These are phyloP conservation scores for Hyalella azteca DNA, from an alignment of 2,888 invertebrate species.

Conservation along the genomic window DNA sequence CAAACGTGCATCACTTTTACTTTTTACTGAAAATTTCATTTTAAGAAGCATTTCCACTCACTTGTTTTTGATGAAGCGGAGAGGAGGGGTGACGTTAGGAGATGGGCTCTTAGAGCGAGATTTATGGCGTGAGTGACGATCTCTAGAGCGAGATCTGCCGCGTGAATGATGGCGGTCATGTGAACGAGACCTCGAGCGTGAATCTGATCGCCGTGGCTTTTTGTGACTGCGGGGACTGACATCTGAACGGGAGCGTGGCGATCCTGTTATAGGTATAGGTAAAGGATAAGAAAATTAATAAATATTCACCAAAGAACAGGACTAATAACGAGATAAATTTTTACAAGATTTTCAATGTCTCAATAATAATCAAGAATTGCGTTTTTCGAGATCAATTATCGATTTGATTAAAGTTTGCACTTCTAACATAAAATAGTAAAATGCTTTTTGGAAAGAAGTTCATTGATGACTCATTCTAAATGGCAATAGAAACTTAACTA, in stretches of 20 bases:
- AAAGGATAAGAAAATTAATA: too few species aligned
- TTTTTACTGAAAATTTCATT: background rate
- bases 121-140: conserved; percentile 26
- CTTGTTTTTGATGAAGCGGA: conserved; percentile 56
- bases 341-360: too few species aligned
- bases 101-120: conserved; percentile 47
- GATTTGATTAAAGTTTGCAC: too few species aligned
- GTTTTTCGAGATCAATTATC: too few species aligned
- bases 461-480: too few species aligned
- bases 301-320: too few species aligned
- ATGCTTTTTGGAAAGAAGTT: too few species aligned
- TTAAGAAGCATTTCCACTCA: conserved; percentile 23
- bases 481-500: too few species aligned
- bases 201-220: conserved; percentile 45
- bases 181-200: conserved; percentile 22
- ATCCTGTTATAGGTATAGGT: too few species aligned
- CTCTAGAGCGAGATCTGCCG: conserved; percentile 37
- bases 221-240: conserved; percentile 42
- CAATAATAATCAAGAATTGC: too few species aligned
- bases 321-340: too few species aligned
- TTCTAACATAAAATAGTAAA: too few species aligned
- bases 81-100: conserved; percentile 55
- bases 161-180: conserved; percentile 41
- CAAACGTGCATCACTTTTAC: background rate
- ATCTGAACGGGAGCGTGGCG: conserved; percentile 40